A percentile compares a stretch with the other conserved stretches of the same genome.
These are phyloP conservation scores for Agonum fuliginosum DNA, from an alignment of 2,888 invertebrate genomes.

Conservation along the genomic window DNA sequence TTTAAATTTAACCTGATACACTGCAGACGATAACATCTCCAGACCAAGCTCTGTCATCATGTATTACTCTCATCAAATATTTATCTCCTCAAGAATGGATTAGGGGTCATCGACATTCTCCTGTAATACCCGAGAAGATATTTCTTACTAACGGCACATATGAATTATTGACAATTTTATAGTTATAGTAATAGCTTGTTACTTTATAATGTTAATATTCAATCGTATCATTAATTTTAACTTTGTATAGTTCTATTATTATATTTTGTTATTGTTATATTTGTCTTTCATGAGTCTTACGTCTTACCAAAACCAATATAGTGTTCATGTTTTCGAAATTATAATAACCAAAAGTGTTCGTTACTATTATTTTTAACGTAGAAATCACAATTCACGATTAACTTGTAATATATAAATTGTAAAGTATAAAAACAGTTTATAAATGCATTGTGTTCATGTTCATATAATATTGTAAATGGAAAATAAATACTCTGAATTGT, in stretches of 20 bases:
- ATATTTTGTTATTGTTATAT: conserved; percentile 7
- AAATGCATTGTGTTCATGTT: too few relatives aligned
- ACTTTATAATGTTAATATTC: too few relatives aligned
- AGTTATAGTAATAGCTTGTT: neutral
- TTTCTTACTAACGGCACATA: conserved; percentile 21
- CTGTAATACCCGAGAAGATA: neutral
- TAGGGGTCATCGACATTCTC: conserved; percentile 18
- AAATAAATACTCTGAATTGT: too few relatives aligned
- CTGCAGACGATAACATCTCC: neutral
- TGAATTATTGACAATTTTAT: conserved; percentile 17
- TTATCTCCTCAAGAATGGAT: conserved; percentile 3
- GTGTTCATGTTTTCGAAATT: conserved; percentile 50
- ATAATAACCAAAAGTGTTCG: conserved; percentile 12
- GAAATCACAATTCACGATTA: neutral
- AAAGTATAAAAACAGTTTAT: neutral
- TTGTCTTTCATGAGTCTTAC: conserved; percentile 5
- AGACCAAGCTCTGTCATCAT: neutral
- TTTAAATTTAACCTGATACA: too few relatives aligned
- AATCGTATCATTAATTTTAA: too few relatives aligned
- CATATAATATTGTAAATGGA: too few relatives aligned
- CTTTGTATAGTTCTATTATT: conserved; percentile 4
- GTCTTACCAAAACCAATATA: conserved; percentile 49
- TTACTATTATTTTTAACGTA: neutral
- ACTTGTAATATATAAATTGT: neutral
- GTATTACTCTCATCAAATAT: neutral